phyloP scores from a whole-genome alignment of 2,113 vertebrate species.

The Antigone vipio region DNA sequence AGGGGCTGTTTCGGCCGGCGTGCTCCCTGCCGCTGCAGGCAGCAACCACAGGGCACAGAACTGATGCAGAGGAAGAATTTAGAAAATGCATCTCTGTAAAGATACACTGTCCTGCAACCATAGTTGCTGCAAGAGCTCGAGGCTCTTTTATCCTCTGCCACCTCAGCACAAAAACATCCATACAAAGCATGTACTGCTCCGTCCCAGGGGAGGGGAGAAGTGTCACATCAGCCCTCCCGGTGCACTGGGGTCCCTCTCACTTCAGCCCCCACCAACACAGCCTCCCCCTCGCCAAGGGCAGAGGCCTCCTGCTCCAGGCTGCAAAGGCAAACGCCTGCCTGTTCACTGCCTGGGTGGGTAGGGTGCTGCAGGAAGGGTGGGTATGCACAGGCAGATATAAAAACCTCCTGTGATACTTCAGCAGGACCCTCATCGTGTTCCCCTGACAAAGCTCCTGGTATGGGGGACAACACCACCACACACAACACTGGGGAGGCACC shows the following conservation, averaged over 20 bases:
- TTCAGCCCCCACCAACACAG: background rate
- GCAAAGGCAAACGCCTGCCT: background rate
- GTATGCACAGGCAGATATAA: background rate
- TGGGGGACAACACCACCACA: no score
- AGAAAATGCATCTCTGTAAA: constrained; percentile 34
- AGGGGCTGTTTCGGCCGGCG: background rate
- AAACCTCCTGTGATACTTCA: background rate
- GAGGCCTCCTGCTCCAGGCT: background rate
- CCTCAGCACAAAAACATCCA: constrained; percentile 50
- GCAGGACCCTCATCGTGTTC: background rate
- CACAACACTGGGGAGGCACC: background rate
- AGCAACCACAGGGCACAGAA: background rate
- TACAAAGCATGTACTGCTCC: background rate
- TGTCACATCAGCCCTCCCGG: background rate
- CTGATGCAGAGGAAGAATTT: background rate
- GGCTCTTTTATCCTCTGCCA: background rate
- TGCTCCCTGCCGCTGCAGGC: background rate
- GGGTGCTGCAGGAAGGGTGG: background rate
- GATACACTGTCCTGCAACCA: background rate
- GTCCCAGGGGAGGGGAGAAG: background rate
- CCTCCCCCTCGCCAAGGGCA: background rate
- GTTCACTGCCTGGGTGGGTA: background rate
- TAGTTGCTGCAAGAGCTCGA: background rate
- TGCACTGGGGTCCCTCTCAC: background rate
- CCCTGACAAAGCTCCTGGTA: background rate